These are phyloP conservation scores for Nothura maculosa DNA, from an alignment of 2,797 vertebrate species.

Conservation along the genomic window DNA sequence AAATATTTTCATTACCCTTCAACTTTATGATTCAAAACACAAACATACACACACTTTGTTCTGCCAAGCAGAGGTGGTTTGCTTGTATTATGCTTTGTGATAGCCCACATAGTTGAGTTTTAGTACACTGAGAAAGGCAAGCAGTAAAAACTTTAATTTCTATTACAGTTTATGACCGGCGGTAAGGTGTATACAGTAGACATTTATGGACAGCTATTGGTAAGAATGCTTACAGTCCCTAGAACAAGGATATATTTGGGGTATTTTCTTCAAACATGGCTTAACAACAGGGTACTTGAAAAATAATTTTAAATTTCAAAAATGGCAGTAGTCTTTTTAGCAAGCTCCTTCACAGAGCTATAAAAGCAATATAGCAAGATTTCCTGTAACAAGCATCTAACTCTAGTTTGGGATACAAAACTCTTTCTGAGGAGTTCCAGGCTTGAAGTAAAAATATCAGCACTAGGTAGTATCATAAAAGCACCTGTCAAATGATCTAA, in stretches of 20 bases:
- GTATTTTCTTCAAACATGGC: background rate
- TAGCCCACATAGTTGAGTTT: background rate
- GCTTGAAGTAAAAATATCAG: background rate
- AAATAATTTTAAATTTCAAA: background rate
- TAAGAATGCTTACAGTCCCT: background rate
- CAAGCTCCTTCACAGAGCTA: background rate
- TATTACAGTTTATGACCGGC: background rate
- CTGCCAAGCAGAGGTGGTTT: background rate
- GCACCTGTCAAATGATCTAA: background rate
- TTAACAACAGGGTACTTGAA: background rate
- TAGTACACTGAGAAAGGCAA: background rate
- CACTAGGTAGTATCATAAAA: background rate
- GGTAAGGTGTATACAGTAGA: background rate
- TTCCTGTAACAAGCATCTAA: background rate
- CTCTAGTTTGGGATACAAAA: background rate
- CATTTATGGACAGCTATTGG: background rate
- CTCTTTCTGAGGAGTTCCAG: background rate
- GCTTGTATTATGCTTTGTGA: background rate
- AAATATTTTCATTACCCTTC: constrained; percentile 1
- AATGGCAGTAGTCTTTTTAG: background rate
- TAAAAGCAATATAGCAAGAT: background rate
- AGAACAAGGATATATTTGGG: background rate
- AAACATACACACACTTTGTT: background rate
- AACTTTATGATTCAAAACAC: constrained; percentile 35
- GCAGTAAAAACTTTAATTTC: constrained; percentile 5